phyloP scores from a whole-genome alignment of 2,797 vertebrate genomes.

The Falco novaeseelandiae region DNA sequence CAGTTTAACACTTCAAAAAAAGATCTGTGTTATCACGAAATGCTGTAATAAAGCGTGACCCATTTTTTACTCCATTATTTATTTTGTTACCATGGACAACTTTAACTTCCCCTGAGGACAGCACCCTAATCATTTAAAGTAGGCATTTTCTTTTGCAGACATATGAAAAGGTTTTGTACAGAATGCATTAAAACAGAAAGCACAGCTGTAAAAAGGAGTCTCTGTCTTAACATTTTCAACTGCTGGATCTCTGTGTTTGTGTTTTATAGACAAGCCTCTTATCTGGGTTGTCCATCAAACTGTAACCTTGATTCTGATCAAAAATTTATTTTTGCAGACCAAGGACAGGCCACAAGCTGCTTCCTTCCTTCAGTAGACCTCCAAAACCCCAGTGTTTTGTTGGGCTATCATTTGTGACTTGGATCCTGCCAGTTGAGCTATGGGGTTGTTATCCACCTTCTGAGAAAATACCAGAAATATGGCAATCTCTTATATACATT shows the following conservation, averaged over 20 bases:
- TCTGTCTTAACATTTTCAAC: neutral
- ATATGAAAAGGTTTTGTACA: neutral
- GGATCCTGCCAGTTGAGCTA: neutral
- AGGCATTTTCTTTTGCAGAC: neutral
- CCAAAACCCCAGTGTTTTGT: neutral
- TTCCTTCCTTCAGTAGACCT: neutral
- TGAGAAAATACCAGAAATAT: neutral
- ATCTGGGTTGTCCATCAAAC: neutral
- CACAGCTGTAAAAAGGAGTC: neutral
- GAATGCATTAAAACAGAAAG: neutral
- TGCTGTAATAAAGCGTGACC: neutral
- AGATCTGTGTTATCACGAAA: neutral
- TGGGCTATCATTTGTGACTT: neutral
- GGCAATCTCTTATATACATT: neutral
- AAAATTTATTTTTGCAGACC: neutral
- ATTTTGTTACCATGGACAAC: constrained; percentile 1
- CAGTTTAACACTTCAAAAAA: constrained; percentile 27
- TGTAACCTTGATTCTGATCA: neutral
- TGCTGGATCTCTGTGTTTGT: neutral
- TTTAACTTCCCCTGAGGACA: constrained; percentile 7
- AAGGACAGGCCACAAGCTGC: neutral
- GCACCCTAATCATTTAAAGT: neutral
- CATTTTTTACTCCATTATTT: constrained; percentile 30
- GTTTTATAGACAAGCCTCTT: neutral
- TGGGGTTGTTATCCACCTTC: neutral